A percentile compares a stretch with the other conserved stretches of the same genome.
Evolutionary conservation across 2,888 invertebrate species (phyloP).

Genomic region (Galerucella calmariensis): DNA sequence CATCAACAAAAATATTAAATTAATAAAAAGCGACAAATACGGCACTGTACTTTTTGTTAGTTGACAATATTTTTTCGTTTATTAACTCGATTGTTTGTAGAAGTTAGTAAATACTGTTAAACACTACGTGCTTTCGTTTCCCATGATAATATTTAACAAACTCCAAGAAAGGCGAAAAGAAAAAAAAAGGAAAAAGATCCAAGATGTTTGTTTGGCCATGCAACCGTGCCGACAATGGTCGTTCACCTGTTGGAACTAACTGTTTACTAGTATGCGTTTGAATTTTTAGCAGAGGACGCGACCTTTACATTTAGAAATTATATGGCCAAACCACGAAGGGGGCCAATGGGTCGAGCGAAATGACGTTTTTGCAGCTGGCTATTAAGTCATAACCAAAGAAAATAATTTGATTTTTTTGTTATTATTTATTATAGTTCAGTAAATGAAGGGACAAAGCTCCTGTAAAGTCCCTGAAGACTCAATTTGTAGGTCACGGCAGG

Average conservation of each 20-base stretch:
- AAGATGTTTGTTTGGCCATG: conserved; percentile 32
- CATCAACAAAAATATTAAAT: too few relatives aligned
- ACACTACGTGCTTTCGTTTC: not conserved
- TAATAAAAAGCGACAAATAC: not conserved
- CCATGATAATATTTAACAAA: not conserved
- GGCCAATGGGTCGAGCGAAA: conserved; percentile 5
- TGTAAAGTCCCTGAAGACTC: too few relatives aligned
- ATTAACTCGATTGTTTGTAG: not conserved
- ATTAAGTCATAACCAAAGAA: too few relatives aligned
- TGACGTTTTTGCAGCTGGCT: not conserved
- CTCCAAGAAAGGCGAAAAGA: not conserved
- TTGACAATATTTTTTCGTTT: not conserved
- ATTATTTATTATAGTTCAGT: too few relatives aligned
- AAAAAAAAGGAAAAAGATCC: conserved; percentile 2
- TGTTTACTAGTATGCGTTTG: conserved; percentile 44
- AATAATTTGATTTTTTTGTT: too few relatives aligned
- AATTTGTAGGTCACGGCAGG: too few relatives aligned
- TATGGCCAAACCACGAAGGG: conserved; percentile 7
- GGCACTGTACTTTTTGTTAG: not conserved
- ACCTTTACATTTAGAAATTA: conserved; percentile 23
- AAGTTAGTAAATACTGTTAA: not conserved
- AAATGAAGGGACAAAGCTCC: too few relatives aligned
- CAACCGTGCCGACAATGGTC: conserved; percentile 46
- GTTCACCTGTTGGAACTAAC: conserved; percentile 49
- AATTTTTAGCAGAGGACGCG: conserved; percentile 36